Evolutionary conservation across 2,113 vertebrate genomes (phyloP), one percentile per base, ranked within the genome.

Genomic region (Cryptotis parvus): DNA sequence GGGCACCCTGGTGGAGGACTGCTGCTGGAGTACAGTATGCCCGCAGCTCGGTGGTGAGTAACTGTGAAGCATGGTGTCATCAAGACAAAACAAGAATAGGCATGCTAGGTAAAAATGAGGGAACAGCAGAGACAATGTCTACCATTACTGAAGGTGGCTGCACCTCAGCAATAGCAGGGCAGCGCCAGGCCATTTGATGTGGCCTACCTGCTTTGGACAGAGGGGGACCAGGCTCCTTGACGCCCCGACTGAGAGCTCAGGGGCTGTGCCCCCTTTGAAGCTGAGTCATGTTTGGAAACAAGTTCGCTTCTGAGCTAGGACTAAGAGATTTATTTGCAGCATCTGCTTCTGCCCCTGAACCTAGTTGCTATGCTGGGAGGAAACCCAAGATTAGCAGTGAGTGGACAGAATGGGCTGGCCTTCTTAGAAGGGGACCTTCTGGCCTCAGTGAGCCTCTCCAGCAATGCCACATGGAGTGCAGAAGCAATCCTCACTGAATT

Each of bases 131-230:
- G 35, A 33, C 69, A 83, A 70, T 12, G 35, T 16, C 35, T 6
- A 49, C 33, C 72, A 77, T 33, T 85, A 27, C 65, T 49, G 27
- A 83, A 89, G 24, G 26, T 92, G 49, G 20, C 37, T 94, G 11
- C 61, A 87, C 45, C 45, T 79, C 26, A 37, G n/a, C 45, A 81
- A 22, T 16, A 87, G 63, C 5, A 87, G 37, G 2, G 45, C 3
- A 33, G 0, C 52, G 22, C 22, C 83, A 72, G 31, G n/a, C 29
- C 26, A 79, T 18, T 15, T 85, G 29, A 78, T 39, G 26, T 73
- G 55, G 58, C 49, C 75, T 74, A 74, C 75, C 52, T 41, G 10
- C 27, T 86, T 75, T 87, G 37, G n/a, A 73, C 31, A 72, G 29
- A 35, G 31, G 61, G 35, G 24, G 91, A 58, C 27, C 26, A 39